These are phyloP conservation scores for Schlechtendalia chinensis DNA, from an alignment of 1,140 invertebrate species.

Conservation along the genomic window DNA sequence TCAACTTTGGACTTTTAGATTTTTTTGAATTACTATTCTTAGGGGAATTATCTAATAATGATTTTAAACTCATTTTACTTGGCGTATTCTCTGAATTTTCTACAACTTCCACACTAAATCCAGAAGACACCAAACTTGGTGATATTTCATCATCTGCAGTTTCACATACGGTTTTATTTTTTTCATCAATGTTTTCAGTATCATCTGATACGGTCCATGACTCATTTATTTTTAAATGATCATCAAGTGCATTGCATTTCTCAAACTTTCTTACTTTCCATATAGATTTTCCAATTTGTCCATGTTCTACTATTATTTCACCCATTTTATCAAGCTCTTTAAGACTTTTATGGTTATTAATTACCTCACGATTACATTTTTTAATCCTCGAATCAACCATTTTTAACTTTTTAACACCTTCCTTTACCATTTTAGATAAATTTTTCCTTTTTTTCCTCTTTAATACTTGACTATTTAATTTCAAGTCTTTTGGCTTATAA, in stretches of 20 bases:
- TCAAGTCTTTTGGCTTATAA: conserved; percentile 41
- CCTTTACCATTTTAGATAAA: conserved; percentile 33
- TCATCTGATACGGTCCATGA: conserved; percentile 45
- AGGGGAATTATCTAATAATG: not conserved
- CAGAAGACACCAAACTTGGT: conserved; percentile 6
- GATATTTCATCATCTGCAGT: conserved; percentile 21
- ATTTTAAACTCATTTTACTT: conserved; percentile 20
- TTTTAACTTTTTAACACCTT: conserved; percentile 41
- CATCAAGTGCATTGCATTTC: conserved; percentile 5
- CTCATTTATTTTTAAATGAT: conserved; percentile 33
- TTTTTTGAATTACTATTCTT: conserved; percentile 1
- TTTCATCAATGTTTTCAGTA: not conserved
- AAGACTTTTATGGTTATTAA: conserved; percentile 26
- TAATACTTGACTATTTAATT: conserved; percentile 44
- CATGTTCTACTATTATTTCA: conserved; percentile 42
- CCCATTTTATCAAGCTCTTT: conserved; percentile 35
- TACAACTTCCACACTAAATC: conserved; percentile 34
- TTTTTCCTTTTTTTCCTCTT: conserved; percentile 34
- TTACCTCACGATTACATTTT: conserved; percentile 5
- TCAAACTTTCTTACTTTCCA: conserved; percentile 45
- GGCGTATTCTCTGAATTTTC: not conserved
- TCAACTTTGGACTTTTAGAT: conserved; percentile 11
- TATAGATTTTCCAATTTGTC: conserved; percentile 46
- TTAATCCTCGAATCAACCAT: conserved; percentile 34
- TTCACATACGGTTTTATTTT: not conserved